These are phyloP conservation scores for Oncorhynchus masou DNA, from an alignment of 2,113 vertebrate genomes.

Conservation along the genomic window DNA sequence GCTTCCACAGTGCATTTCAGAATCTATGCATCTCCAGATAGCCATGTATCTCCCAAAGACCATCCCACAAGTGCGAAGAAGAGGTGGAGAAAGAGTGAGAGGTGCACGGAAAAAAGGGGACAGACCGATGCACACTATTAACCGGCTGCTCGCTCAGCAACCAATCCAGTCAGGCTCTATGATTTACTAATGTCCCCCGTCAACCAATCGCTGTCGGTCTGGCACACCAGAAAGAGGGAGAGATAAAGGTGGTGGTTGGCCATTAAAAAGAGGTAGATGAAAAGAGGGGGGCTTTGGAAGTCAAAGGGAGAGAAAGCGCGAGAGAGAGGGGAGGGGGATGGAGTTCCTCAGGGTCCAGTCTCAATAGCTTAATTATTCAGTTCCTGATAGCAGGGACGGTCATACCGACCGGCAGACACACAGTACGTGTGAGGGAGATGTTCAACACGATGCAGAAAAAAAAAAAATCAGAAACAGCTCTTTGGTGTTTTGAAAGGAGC, in stretches of 20 bases:
- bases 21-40: neutral
- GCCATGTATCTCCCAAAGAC: neutral
- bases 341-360: neutral
- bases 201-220: neutral
- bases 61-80: neutral
- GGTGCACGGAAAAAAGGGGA: neutral
- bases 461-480: no score
- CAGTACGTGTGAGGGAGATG: no score
- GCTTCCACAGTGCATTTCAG: neutral
- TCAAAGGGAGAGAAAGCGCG: neutral
- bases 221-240: neutral
- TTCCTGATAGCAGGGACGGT: no score
- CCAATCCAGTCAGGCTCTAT: neutral
- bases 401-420: no score
- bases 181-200: neutral
- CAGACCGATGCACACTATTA: neutral
- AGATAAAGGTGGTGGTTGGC: neutral
- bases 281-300: neutral
- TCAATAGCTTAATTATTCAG: neutral
- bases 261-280: neutral
- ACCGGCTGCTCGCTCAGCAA: neutral
- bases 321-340: neutral
- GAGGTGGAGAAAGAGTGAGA: neutral
- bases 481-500: no score
- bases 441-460: no score